Percentiles rank a stretch among this genome's conserved stretches.
Evolutionary conservation across 2,797 vertebrate species (phyloP).

Genomic region (Toxotes lorentzi): DNA sequence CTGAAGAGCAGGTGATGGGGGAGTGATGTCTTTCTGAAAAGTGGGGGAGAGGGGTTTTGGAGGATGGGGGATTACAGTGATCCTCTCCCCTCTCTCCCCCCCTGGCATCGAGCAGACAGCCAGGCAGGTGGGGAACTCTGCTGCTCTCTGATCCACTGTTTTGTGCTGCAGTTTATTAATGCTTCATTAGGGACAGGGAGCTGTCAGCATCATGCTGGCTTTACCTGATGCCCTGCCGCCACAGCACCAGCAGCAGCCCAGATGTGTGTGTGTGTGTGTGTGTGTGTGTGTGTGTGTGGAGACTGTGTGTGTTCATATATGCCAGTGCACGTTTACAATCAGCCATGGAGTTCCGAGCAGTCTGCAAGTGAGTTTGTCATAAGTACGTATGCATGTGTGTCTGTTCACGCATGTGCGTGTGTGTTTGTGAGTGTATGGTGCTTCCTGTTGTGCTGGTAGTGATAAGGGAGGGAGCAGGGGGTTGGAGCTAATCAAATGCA

Average conservation of each 20-base stretch:
- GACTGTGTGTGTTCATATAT: conserved; percentile 32
- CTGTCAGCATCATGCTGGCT: conserved; percentile 74
- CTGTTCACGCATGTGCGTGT: conserved; percentile 5
- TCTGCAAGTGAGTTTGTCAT: conserved; percentile 56
- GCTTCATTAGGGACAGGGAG: conserved; percentile 80
- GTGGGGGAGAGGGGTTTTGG: conserved; percentile 60
- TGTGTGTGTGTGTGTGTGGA: conserved; percentile 9
- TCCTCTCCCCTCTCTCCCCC: conserved; percentile 57
- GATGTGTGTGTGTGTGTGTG: conserved; percentile 18
- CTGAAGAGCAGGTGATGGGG: conserved; percentile 27
- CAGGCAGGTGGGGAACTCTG: conserved; percentile 65
- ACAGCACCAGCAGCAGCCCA: conserved; percentile 33
- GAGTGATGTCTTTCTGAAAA: conserved; percentile 41
- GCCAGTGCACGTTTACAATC: conserved; percentile 39
- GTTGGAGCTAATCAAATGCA: conserved; percentile 80
- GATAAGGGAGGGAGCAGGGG: conserved; percentile 69
- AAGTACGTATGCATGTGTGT: conserved; percentile 32
- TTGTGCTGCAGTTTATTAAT: conserved; percentile 81
- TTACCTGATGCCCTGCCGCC: conserved; percentile 66
- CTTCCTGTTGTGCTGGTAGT: conserved; percentile 66
- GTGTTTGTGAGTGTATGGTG: conserved; percentile 17
- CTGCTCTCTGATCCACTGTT: conserved; percentile 77
- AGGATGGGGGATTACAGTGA: conserved; percentile 64
- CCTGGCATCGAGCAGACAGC: conserved; percentile 61
- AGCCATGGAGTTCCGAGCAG: conserved; percentile 54